Evolutionary conservation across 2,888 invertebrate genomes (phyloP), one percentile per base, ranked within the genome.

Genomic region (Heteropelma amictum): DNA sequence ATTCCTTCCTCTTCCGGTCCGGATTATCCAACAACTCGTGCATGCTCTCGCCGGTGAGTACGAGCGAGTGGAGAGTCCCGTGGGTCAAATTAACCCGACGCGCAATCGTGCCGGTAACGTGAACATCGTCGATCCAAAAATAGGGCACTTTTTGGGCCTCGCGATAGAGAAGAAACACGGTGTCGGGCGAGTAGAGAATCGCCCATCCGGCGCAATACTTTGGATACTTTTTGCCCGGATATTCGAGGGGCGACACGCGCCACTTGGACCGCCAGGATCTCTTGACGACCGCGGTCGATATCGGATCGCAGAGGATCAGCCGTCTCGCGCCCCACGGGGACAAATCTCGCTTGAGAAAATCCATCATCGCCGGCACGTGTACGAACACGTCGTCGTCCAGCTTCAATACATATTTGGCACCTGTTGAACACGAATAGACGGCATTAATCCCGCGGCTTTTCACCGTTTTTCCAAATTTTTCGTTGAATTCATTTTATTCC

Each of bases 121-220:
- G 95, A 33, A 95, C 94, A 87, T 96, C 96, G 85, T 96, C 96
- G 56, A 96, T 94, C 96, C 96, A 96, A 89, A 96, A 95, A 85
- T 94, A 95, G 1, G 92, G 92, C 2, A 91, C 89, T 5, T 87
- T 89, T 81, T 93, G 93, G 0, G 94, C 93, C 51, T 91, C 91
- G 64, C 89, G 89, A 56, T 93, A 92, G 10, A 94, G 88, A 26
- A 90, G 89, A 69, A 90, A 90, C 12, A 92, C 91, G 38, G 92
- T 92, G 84, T 94, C 93, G 42, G 91, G 90, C 0, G 94, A 93
- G 83, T 94, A 93, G 8, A 94, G 89, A 70, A 94, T 92, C 1
- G 92, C 92, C 91, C 92, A 93, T 5, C 96, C 96, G 21, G 93
- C 92, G 88, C 96, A 96, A 85, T 95, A 95, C 1, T 92, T 90